Evolutionary conservation across 2,888 invertebrate genomes (phyloP), one percentile per base, ranked within the genome.

Genomic region (Raillietiella orientalis): DNA sequence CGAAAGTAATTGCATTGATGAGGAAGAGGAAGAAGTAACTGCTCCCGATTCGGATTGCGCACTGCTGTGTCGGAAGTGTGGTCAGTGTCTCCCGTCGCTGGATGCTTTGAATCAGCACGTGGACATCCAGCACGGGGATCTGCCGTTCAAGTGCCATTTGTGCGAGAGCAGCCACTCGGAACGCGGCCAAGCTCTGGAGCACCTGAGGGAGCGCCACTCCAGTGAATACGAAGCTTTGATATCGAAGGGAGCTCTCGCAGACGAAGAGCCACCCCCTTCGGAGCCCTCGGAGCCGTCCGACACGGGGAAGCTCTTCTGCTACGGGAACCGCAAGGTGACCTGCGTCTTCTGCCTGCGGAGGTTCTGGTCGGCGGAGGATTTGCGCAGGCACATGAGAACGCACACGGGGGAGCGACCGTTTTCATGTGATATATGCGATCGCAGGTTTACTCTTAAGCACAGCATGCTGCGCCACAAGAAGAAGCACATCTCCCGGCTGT

Each of bases 341-440:
- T 77, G 84, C 44, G 77, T 79, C 0, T 75, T 84, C 41, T 87
- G 84, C 45, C 58, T 79, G 42, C 66, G 82, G 31, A 63, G 79
- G 24, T 84, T 84, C 50, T 82, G 79, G 79, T 82, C 82, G 0
- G 72, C 79, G 0, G 82, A 84, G 43, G 84, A 87, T 45, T 52
- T 84, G 4, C 58, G 82, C 0, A 61, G 82, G 1, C 87, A 87
- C 46, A 82, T 84, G 75, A 55, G 79, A 12, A 82, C 79, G 0
- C 84, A 87, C 44, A 72, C 74, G 1, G 79, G 79, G 0, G 82
- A 82, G 41, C 52, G 79, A 2, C 82, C 82, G 0, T 84, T 79
- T 44, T 70, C 71, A 30, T 84, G 82, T 42, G 74, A 77, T 44
- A 63, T 77, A 22, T 84, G 84, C 45, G 51, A 66, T 19, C 58